Percentiles rank a stretch among this genome's conserved stretches.
Conservation (phyloP, 2,113 vertebrate species). For the Nymphicus hollandicus region DNA sequence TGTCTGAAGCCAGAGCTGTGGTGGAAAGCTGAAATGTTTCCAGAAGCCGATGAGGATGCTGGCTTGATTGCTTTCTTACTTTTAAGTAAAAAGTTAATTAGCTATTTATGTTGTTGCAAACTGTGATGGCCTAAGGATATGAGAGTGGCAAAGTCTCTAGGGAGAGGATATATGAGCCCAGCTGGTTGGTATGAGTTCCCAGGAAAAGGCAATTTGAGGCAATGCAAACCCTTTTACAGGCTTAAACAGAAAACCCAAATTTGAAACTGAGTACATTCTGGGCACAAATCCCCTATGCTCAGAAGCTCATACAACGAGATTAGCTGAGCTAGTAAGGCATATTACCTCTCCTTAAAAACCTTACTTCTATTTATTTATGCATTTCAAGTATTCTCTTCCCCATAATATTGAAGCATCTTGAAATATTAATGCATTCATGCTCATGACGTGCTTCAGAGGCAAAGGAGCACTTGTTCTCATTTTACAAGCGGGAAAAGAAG, state of each 20-base stretch:
- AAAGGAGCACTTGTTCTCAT: background rate
- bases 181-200: background rate
- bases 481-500: background rate
- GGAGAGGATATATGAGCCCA: background rate
- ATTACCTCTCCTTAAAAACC: background rate
- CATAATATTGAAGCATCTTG: background rate
- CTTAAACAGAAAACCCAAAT: background rate
- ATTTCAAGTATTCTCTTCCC: background rate
- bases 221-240: background rate
- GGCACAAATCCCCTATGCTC: background rate
- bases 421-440: background rate
- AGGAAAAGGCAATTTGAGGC: constrained; percentile 2
- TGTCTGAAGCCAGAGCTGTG: background rate
- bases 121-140: constrained; percentile 26
- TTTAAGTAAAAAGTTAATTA: constrained; percentile 63
- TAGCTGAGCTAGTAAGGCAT: background rate
- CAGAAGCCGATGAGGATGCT: background rate
- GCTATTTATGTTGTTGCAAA: constrained; percentile 44
- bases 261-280: background rate
- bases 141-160: background rate
- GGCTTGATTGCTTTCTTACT: constrained; percentile 32
- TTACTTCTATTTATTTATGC: background rate
- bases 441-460: background rate
- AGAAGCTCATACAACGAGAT: background rate
- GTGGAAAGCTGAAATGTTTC: background rate